These are phyloP conservation scores for Drosophila prostipennis DNA, from an alignment of 2,888 invertebrate species.

Conservation along the genomic window DNA sequence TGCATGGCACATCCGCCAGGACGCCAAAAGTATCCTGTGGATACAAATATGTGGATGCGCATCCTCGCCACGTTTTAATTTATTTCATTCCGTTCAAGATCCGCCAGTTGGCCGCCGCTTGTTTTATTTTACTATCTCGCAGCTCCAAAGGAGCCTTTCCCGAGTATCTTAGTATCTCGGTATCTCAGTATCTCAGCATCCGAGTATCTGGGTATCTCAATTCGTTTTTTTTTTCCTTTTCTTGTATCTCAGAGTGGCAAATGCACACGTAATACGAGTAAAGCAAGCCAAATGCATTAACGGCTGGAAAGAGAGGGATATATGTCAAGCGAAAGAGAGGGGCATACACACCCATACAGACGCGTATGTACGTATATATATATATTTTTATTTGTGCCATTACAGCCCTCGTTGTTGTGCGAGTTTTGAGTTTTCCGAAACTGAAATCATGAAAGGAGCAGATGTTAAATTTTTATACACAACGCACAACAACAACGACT, in stretches of 20 bases:
- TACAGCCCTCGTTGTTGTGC: conserved; percentile 67
- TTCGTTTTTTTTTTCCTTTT: not conserved
- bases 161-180: conserved; percentile 21
- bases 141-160: conserved; percentile 7
- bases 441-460: conserved; percentile 84
- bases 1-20: conserved; percentile 17
- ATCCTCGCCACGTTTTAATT: conserved; percentile 28
- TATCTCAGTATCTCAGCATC: conserved; percentile 14
- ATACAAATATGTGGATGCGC: conserved; percentile 7
- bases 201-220: conserved; percentile 19
- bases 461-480: conserved; percentile 83
- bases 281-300: conserved; percentile 79
- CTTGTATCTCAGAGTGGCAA: conserved; percentile 59
- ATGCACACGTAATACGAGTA: conserved; percentile 79
- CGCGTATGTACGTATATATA: conserved; percentile 36
- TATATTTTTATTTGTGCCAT: conserved; percentile 70
- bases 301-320: conserved; percentile 17
- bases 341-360: conserved; percentile 16
- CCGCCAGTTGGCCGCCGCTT: conserved; percentile 20
- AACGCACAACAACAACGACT: conserved; percentile 31
- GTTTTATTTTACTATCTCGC: conserved; percentile 19
- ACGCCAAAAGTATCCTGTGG: conserved; percentile 31
- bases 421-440: conserved; percentile 84
- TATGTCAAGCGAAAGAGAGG: conserved; percentile 20
- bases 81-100: conserved; percentile 43